Evolutionary conservation across 2,113 vertebrate species (phyloP).

Genomic region (Gulo gulo): DNA sequence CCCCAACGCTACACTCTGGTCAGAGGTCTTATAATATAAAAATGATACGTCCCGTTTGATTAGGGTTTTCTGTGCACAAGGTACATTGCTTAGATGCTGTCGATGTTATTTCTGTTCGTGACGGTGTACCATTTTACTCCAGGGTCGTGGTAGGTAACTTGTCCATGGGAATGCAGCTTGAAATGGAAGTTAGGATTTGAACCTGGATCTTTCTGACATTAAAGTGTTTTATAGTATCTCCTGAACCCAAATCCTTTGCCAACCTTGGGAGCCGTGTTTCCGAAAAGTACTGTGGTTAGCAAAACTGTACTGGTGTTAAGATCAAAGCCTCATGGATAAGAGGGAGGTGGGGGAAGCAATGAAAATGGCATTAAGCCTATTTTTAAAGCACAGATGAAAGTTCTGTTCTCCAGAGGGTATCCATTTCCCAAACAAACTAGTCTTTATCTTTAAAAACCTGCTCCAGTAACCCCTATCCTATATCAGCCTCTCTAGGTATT

Average conservation of each 20-base stretch:
- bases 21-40: neutral
- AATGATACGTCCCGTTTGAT: neutral
- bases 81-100: neutral
- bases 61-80: neutral
- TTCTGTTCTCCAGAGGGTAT: neutral
- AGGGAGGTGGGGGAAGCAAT: constrained; percentile 13
- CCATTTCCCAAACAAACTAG: constrained; percentile 43
- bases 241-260: neutral
- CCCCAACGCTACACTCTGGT: no score
- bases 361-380: constrained; percentile 26
- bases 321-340: constrained; percentile 33
- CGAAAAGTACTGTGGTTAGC: neutral
- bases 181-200: constrained; percentile 29
- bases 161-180: neutral
- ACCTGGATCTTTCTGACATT: neutral
- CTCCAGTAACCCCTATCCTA: neutral
- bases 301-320: neutral
- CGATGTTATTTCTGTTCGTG: neutral
- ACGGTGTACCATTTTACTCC: neutral
- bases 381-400: constrained; percentile 46
- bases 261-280: neutral
- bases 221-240: neutral
- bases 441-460: constrained; percentile 50
- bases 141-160: neutral
- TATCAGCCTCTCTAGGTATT: neutral